Evolutionary conservation across 2,888 invertebrate genomes (phyloP).

Genomic region (Brachylomia viminalis): DNA sequence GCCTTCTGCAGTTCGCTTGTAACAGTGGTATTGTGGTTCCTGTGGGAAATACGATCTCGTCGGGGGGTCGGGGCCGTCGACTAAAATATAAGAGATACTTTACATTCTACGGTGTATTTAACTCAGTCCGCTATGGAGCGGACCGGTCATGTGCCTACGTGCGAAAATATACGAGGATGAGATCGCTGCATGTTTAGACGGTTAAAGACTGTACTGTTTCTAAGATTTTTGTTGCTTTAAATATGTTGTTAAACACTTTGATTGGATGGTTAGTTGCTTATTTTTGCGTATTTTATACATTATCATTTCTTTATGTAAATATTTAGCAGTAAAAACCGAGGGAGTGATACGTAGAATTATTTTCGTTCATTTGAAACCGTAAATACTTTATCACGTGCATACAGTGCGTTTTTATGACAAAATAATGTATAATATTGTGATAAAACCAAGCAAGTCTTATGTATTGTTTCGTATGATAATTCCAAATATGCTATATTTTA

Average conservation of each 20-base stretch:
- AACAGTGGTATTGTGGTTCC: constrained; percentile 42
- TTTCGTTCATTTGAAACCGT: background rate
- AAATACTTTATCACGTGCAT: background rate
- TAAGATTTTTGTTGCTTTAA: background rate
- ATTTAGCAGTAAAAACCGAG: background rate
- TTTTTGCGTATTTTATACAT: background rate
- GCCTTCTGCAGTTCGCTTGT: constrained; percentile 23
- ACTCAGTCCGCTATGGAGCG: constrained; percentile 65
- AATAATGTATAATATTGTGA: too few species aligned
- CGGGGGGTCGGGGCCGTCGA: constrained; percentile 45
- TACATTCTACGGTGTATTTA: constrained; percentile 73
- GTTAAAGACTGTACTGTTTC: background rate
- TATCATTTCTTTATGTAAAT: background rate
- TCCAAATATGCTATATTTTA: background rate
- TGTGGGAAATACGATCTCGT: constrained; percentile 63
- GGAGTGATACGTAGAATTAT: background rate
- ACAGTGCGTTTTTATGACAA: background rate
- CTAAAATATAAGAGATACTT: constrained; percentile 69
- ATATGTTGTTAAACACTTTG: background rate
- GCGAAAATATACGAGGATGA: constrained; percentile 42
- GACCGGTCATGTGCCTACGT: constrained; percentile 57
- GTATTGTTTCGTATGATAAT: background rate
- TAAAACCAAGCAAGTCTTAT: background rate
- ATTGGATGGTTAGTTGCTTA: background rate
- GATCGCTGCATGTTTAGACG: constrained; percentile 9